Evolutionary conservation across 2,113 vertebrate genomes (phyloP).

Genomic region (Microcebus ravelobensis): DNA sequence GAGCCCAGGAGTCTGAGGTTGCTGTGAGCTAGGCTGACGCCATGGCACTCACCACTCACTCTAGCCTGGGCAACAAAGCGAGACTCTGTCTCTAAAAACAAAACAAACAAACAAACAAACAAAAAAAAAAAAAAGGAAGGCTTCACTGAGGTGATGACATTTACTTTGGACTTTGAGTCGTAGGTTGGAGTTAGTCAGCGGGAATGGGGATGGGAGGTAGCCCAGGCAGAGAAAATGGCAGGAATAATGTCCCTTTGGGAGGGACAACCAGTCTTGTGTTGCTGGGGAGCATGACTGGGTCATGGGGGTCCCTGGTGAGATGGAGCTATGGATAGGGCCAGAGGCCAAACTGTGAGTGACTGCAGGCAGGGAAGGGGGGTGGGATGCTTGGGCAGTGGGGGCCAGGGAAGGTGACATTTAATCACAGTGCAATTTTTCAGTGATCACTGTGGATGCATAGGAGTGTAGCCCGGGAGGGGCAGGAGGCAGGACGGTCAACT

Average conservation of each 20-base stretch:
- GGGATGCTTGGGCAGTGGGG: accelerated
- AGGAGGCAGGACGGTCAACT: neutral
- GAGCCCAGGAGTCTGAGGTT: no score
- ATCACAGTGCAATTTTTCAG: neutral
- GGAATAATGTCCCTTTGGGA: neutral
- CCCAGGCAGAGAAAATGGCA: neutral
- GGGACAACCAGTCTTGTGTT: neutral
- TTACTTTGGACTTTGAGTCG: accelerated
- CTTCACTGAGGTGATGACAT: neutral
- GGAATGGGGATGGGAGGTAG: neutral
- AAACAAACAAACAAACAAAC: no score
- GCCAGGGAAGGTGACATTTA: neutral
- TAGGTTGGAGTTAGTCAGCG: neutral
- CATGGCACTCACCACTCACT: no score
- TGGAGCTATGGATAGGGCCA: no score
- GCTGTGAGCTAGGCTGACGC: no score
- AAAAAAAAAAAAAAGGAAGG: no score
- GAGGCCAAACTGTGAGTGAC: neutral
- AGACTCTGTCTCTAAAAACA: no score
- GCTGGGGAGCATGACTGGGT: neutral
- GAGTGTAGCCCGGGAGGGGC: neutral
- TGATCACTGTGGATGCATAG: accelerated
- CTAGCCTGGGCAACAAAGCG: no score
- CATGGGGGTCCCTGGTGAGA: no score
- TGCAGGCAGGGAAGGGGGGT: neutral